These are phyloP conservation scores for Oscheius sp. DNA, from an alignment of 2,888 invertebrate species.

Conservation along the genomic window DNA sequence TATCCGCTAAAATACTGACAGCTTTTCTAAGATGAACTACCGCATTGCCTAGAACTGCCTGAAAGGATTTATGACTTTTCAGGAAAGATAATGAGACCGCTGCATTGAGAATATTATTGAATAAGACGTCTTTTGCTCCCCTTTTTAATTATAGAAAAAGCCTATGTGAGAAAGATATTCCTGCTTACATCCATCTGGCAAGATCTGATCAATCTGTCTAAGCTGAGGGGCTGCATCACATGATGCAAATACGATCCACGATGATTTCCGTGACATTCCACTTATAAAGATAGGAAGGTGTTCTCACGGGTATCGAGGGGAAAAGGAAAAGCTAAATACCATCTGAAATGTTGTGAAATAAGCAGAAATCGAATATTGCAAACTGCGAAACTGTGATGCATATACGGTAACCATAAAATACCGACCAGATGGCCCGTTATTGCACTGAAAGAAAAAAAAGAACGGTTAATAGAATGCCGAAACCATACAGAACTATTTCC, in stretches of 20 bases:
- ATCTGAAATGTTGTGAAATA: not conserved
- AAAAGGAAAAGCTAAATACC: not conserved
- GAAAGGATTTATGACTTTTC: not conserved
- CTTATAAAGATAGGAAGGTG: not conserved
- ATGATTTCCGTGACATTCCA: conserved; percentile 1
- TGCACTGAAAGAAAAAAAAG: too few relatives aligned
- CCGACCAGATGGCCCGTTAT: too few relatives aligned
- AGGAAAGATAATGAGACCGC: not conserved
- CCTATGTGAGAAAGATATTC: not conserved
- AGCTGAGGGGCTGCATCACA: not conserved
- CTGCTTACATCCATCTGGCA: conserved; percentile 3
- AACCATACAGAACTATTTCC: too few relatives aligned
- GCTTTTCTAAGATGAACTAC: not conserved
- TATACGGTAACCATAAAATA: too few relatives aligned
- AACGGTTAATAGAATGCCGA: too few relatives aligned
- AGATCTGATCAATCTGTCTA: too few relatives aligned
- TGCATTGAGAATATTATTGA: too few relatives aligned
- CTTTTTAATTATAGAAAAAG: not conserved
- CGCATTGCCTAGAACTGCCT: not conserved
- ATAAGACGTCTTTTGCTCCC: too few relatives aligned
- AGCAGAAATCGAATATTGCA: too few relatives aligned
- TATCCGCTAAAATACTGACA: conserved; percentile 13
- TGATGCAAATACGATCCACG: conserved; percentile 11
- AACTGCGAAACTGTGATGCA: too few relatives aligned
- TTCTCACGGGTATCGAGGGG: not conserved